Base-by-base conservation (phyloP, 2,113 vertebrate species). In the Paramormyrops kingsleyae region DNA sequence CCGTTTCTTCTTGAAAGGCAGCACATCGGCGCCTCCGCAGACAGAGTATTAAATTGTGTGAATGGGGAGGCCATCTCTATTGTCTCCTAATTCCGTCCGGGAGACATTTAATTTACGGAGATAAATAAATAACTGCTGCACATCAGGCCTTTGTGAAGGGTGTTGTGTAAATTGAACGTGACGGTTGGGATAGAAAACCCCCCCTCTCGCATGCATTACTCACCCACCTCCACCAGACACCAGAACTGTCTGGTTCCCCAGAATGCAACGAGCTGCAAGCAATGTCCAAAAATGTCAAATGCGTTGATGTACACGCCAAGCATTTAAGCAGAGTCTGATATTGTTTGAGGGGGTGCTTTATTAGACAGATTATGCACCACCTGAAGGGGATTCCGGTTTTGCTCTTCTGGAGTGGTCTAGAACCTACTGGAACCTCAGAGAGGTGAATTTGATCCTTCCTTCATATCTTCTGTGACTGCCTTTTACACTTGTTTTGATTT, bases 21-120 rank as follows among this genome's bases (percentile, higher is more conserved):
- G 74, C 89, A 50, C 4, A 90, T 92, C 83, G 89, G 90, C 93
- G 3, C n/a, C n/a, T 2, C 95, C 94, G 94, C 94, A 94, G 94
- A 94, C 94, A 93, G 90, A 94, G 93, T 93, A 96, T 95, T 96
- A 94, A 94, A 95, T 96, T 96, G 96, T 96, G 96, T 91, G 95
- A 95, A 96, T 96, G 94, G 95, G 93, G 46, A 94, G 90, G 49
- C 94, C 90, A 94, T 93, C 94, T 94, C 95, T 92, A 93, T 94
- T 94, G 92, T 91, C 86, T 52, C 94, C 94, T 95, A 95, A 95
- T 96, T 96, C 93, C 95, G 94, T 94, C 95, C 92, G 94, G 95
- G 93, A 95, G 93, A 91, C 92, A 31, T 95, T 95, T 96, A 94
- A 96, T 96, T 96, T 95, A 94, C 95, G 92, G 93, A 95, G 95